Evolutionary conservation across 2,113 vertebrate species (phyloP), one percentile per base, ranked within the genome.

Genomic region (Cranoglanis bouderius): DNA sequence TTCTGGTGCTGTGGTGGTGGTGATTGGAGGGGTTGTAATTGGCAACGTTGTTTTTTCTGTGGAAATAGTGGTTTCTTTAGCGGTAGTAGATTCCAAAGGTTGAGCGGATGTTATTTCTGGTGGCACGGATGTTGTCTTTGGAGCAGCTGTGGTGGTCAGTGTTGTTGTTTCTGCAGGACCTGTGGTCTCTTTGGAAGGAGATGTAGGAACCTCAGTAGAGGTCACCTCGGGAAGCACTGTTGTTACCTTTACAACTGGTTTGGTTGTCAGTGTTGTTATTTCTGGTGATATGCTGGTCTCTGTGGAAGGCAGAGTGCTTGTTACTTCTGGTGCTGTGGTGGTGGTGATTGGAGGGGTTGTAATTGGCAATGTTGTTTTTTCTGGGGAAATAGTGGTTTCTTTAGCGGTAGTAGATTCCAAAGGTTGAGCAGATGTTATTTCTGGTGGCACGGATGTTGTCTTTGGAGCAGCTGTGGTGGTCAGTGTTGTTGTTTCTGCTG

Each of bases 191-290:
- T 55, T 2, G 18, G 24, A 0, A 8, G 49, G 78, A 19, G 29
- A 2, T 53, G 46, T 81, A 18, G 26, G 4, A 53, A 1, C 14
- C 49, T n/a, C 5, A 55, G 57, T 63, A 4, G 57, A 46, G 24
- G 55, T 59, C 9, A 35, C 81, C 38, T 59, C n/a, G 12, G 57
- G 82, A 18, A 14, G 0, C 19, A 6, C 19, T 2, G 82, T 84
- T 6, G 82, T 83, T 61, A 19, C 46, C 29, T 53, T 53, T 81
- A 29, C 26, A 53, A 13, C 49, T 75, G 91, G 67, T 49, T 55
- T 77, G 70, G 85, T 90, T 55, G 88, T 70, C 29, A 57, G 16
- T 88, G 82, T 32, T 38, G 87, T 75, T 65, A 65, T 75, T 65
- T 16, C 89, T 0, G 0, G 18, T n/a, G 24, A 3, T 40, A 75